Conservation (phyloP, 2,888 invertebrate genomes). For the Cylindroiulus punctatus region DNA sequence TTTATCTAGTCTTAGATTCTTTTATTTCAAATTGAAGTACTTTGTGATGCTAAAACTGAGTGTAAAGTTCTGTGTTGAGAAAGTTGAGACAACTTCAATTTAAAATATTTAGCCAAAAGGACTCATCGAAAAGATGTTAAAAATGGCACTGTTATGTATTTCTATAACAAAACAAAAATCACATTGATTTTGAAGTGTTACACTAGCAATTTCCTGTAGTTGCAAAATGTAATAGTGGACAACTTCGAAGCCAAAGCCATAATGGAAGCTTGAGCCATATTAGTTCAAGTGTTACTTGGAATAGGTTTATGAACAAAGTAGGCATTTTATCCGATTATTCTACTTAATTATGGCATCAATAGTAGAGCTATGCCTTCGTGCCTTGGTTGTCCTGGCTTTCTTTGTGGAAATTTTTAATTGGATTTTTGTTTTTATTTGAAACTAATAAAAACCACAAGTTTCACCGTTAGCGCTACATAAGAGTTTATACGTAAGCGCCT, state of each 20-base stretch:
- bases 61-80: background rate
- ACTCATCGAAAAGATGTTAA: too few species aligned
- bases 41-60: background rate
- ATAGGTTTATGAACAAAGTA: too few species aligned
- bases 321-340: too few species aligned
- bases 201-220: too few species aligned
- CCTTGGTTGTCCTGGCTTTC: background rate
- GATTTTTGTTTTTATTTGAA: background rate
- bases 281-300: too few species aligned
- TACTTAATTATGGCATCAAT: background rate
- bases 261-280: too few species aligned
- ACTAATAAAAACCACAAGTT: background rate
- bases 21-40: background rate
- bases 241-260: too few species aligned
- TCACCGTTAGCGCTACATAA: background rate
- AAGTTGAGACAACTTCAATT: background rate
- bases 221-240: too few species aligned
- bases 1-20: background rate
- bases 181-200: background rate
- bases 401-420: background rate
- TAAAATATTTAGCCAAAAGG: background rate
- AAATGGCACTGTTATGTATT: too few species aligned
- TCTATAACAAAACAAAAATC: background rate
- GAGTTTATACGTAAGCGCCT: constrained; percentile 31
- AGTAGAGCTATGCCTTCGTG: background rate